Percentiles rank a stretch among this genome's conserved stretches.
Evolutionary conservation across 2,113 vertebrate species (phyloP).

Genomic region (Apeltes quadracus): DNA sequence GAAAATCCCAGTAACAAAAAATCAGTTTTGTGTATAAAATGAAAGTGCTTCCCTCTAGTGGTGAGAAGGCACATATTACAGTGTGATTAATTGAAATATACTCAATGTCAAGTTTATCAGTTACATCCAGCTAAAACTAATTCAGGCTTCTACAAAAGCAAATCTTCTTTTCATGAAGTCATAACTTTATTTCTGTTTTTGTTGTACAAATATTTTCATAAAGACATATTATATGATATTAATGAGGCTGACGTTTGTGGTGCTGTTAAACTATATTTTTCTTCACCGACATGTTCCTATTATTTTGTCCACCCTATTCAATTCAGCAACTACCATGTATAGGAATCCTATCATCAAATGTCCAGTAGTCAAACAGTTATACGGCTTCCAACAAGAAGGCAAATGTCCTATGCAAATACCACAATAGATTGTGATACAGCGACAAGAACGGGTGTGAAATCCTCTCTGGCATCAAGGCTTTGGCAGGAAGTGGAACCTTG

Average conservation of each 20-base stretch:
- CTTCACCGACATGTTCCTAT: neutral
- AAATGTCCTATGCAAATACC: slow-evolving; percentile 60
- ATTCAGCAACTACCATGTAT: neutral
- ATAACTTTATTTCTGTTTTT: neutral
- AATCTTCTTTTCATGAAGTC: neutral
- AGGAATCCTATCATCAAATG: neutral
- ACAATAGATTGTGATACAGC: slow-evolving; percentile 6
- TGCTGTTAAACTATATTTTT: neutral
- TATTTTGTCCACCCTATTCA: neutral
- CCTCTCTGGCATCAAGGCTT: slow-evolving; percentile 17
- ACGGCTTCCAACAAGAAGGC: slow-evolving; percentile 10
- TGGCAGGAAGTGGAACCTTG: slow-evolving; percentile 47
- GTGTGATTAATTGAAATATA: neutral
- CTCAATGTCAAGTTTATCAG: neutral
- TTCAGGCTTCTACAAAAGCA: neutral
- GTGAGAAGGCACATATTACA: neutral
- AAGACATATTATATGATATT: neutral
- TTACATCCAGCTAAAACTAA: neutral
- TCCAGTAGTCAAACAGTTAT: neutral
- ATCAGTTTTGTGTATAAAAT: neutral
- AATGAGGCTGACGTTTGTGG: neutral
- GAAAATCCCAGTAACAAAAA: neutral
- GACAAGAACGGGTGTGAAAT: slow-evolving; percentile 9
- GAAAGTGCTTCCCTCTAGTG: slow-evolving; percentile 66
- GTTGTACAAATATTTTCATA: neutral